These are phyloP conservation scores for Globodera rostochiensis DNA, from an alignment of 1,140 invertebrate species.

Conservation along the genomic window DNA sequence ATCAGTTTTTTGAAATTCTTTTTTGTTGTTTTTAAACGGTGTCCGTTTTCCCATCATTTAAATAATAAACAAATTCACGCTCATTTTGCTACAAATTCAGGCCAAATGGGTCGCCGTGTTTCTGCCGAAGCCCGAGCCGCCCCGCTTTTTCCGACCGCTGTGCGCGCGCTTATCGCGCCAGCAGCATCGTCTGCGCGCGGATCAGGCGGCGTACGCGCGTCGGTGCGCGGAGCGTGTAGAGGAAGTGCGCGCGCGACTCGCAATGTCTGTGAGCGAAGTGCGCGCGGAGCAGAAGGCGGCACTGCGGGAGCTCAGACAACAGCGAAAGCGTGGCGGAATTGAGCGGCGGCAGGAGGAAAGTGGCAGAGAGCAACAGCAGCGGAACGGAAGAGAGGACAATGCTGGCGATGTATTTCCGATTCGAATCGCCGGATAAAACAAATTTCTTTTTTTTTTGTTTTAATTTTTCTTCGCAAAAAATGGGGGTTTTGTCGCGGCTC, in stretches of 20 bases:
- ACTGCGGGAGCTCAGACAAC: constrained; percentile 5
- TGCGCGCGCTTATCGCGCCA: constrained; percentile 6
- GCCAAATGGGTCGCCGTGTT: constrained; percentile 18
- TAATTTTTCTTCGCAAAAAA: no score
- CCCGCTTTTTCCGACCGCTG: constrained; percentile 22
- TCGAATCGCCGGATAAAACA: no score
- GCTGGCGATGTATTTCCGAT: no score
- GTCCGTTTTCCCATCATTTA: no score
- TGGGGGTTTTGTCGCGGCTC: no score
- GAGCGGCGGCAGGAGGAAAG: background rate
- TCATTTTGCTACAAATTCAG: background rate
- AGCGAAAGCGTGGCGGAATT: background rate
- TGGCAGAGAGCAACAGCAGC: background rate
- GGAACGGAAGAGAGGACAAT: background rate
- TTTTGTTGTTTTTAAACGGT: no score
- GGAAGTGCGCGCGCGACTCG: background rate
- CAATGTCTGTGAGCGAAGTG: constrained; percentile 22
- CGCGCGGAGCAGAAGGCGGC: constrained; percentile 19
- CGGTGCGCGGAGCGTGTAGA: background rate
- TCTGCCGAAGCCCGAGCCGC: constrained; percentile 28
- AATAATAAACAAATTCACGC: no score
- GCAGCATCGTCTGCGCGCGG: constrained; percentile 13
- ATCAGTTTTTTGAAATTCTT: no score
- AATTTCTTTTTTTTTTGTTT: no score
- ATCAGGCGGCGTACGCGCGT: background rate